A percentile compares a stretch with the other conserved stretches of the same genome.
Conservation (phyloP, 2,797 vertebrate species). For the Yasuhikotakia modesta region DNA sequence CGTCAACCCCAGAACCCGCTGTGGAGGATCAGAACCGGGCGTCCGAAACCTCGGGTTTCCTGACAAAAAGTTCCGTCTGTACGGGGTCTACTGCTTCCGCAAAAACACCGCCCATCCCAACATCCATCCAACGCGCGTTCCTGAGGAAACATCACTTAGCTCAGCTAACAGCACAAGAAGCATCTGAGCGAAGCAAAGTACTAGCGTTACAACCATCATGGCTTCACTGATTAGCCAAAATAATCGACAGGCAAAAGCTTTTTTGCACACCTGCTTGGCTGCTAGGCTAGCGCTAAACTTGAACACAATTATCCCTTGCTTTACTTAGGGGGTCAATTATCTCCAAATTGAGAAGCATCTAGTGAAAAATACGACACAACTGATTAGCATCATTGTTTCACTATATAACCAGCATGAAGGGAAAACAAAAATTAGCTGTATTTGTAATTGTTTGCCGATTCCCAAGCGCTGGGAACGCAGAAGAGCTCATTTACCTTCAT, state of each 20-base stretch:
- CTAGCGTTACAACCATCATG: constrained; percentile 54
- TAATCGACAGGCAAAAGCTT: constrained; percentile 61
- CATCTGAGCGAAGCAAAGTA: constrained; percentile 31
- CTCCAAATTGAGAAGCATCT: constrained; percentile 18
- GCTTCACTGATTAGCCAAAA: constrained; percentile 66
- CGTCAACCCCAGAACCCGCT: constrained; percentile 89
- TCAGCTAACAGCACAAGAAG: constrained; percentile 61
- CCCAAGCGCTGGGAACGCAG: constrained; percentile 22
- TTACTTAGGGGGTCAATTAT: constrained; percentile 42
- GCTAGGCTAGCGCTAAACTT: constrained; percentile 59
- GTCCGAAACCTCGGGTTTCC: constrained; percentile 92
- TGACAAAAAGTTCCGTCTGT: constrained; percentile 88
- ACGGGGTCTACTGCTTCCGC: constrained; percentile 91
- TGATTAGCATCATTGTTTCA: constrained; percentile 60
- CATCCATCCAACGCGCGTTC: constrained; percentile 34
- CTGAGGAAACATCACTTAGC: constrained; percentile 48
- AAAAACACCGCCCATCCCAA: constrained; percentile 61
- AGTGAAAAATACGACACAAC: not conserved
- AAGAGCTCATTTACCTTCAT: constrained; percentile 45
- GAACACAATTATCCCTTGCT: constrained; percentile 25
- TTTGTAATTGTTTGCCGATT: constrained; percentile 36
- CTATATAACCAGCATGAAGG: constrained; percentile 38
- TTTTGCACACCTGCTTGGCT: constrained; percentile 56
- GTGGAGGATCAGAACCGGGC: constrained; percentile 85
- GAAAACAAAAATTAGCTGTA: constrained; percentile 45